Evolutionary conservation across 1,140 invertebrate genomes (phyloP), one percentile per base, ranked within the genome.

Genomic region (Trissolcus basalis): DNA sequence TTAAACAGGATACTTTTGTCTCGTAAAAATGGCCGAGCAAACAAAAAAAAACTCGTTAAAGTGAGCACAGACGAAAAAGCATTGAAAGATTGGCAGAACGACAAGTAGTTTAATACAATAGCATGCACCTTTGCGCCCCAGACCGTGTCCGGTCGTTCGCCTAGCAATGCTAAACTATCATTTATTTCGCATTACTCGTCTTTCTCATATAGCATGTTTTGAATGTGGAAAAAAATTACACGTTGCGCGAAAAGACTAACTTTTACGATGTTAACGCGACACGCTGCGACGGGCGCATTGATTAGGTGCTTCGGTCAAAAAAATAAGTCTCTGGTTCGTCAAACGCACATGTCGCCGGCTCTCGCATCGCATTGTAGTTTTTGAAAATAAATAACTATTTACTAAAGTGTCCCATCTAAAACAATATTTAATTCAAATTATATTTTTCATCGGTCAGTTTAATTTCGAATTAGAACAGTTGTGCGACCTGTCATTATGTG

Each of bases 151-250:
- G 65, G 68, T 75, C 72, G 77, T 65, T 76, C 56, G 72, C 56
- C 77, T 78, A 74, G 77, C 63, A 63, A 58, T 63, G 65, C 51
- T 55, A 36, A 67, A 73, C 73, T 71, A 71, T 75, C 70, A 80
- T 80, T 80, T 74, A 80, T 77, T 80, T 80, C 78, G 65, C 70
- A 73, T 80, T 74, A 77, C 63, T 68, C 70, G 60, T 74, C 68
- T 64, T 70, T 67, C 69, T 78, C 76, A 53, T 74, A 68, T 65
- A 63, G 56, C 67, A 71, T 60, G 61, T 55, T 44, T 16, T 61
- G 65, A 64, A 74, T 64, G 55, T 56, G 19, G 54, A 14, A 75
- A 77, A 74, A 78, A 78, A 74, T 78, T 74, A 53, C 68, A 60
- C 49, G 56, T 49, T 72, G 47, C 60, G 71, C 76, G 67, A 71